Evolutionary conservation across 2,113 vertebrate species (phyloP).

Genomic region (Dolichallabes microphthalmus): DNA sequence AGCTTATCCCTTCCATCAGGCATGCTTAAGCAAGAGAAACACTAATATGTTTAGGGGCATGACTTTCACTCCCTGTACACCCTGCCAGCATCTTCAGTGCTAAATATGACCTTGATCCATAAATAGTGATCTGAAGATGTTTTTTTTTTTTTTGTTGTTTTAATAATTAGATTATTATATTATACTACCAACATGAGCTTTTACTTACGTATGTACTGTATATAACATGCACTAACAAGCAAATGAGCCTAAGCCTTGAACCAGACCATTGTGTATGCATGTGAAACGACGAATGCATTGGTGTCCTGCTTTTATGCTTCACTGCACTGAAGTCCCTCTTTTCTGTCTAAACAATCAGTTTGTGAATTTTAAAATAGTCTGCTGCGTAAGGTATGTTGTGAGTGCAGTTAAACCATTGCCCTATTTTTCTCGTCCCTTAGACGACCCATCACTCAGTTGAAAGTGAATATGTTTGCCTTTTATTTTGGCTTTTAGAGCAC

Average conservation of each 20-base stretch:
- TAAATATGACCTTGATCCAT: constrained; percentile 9
- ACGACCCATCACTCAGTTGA: not conserved
- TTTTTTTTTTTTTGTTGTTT: not conserved
- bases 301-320: constrained; percentile 1
- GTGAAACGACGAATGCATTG: not conserved
- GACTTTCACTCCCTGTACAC: not conserved
- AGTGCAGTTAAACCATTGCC: not conserved
- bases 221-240: constrained; percentile 11
- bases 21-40: not conserved
- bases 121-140: not conserved
- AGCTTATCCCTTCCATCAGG: not conserved
- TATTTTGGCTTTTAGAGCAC: not conserved
- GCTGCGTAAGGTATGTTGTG: not conserved
- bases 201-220: constrained; percentile 2
- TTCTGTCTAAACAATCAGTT: constrained; percentile 3
- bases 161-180: not conserved
- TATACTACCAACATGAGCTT: constrained; percentile 5
- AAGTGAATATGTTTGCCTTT: not conserved
- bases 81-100: not conserved
- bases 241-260: constrained; percentile 29
- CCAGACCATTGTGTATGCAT: not conserved
- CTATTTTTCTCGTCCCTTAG: not conserved
- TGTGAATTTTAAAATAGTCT: not conserved
- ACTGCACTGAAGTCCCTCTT: not conserved
- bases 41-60: not conserved